Percentiles rank a stretch among this genome's conserved stretches.
Evolutionary conservation across 2,888 invertebrate genomes (phyloP).

Genomic region (Spisula subtruncata): DNA sequence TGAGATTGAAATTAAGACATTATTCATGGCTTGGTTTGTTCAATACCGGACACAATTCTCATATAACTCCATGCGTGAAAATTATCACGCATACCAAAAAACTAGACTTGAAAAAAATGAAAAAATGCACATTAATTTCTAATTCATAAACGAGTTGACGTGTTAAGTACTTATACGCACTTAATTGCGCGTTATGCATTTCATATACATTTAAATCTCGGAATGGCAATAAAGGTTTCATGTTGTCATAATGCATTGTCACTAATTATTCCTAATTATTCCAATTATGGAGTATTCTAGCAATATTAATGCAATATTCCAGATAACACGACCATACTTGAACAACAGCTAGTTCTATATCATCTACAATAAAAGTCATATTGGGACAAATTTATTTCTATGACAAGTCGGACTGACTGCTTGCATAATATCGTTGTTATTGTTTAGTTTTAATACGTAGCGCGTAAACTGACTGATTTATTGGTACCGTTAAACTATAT

Average conservation of each 20-base stretch:
- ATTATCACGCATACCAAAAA: too few relatives aligned
- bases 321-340: background rate
- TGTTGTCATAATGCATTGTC: background rate
- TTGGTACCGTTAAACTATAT: background rate
- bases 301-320: background rate
- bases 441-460: background rate
- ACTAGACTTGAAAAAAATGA: too few relatives aligned
- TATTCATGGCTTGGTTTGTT: too few relatives aligned
- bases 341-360: background rate
- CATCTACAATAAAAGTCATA: background rate
- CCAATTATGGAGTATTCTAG: background rate
- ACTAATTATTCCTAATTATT: conserved; percentile 13
- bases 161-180: background rate
- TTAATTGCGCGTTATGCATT: background rate
- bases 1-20: too few relatives aligned
- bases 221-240: background rate
- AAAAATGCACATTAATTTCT: background rate
- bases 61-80: too few relatives aligned
- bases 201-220: background rate
- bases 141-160: background rate
- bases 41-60: too few relatives aligned
- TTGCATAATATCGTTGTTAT: background rate
- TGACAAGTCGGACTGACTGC: background rate
- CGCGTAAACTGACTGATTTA: background rate
- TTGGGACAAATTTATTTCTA: background rate